Evolutionary conservation across 2,113 vertebrate species (phyloP).

Genomic region (Ophthalmolycus amberensis): DNA sequence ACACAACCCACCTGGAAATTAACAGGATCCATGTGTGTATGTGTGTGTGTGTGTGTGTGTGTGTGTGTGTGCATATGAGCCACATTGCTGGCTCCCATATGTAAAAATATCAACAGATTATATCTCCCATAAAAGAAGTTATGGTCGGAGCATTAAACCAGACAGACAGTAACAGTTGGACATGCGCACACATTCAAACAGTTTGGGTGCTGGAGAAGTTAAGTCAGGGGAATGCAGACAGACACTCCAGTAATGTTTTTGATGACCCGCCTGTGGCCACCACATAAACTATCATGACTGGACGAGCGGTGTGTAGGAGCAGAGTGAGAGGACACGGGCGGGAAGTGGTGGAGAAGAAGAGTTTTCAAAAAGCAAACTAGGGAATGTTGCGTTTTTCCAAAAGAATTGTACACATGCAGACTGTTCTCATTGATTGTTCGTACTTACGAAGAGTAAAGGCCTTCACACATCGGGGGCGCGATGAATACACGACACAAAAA

Average conservation of each 20-base stretch:
- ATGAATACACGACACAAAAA: too few species aligned
- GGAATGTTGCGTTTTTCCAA: neutral
- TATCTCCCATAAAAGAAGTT: constrained; percentile 36
- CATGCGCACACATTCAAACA: constrained; percentile 1
- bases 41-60: constrained; percentile 66
- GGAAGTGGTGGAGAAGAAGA: neutral
- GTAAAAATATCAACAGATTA: constrained; percentile 35
- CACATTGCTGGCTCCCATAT: constrained; percentile 16
- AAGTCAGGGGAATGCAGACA: constrained; percentile 44
- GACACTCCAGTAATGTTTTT: constrained; percentile 48
- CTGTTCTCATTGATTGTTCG: too few species aligned
- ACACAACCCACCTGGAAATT: constrained; percentile 66
- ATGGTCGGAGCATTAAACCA: constrained; percentile 26
- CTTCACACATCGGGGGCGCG: too few species aligned
- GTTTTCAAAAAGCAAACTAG: neutral
- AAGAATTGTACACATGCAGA: neutral
- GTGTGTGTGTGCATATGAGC: constrained; percentile 13
- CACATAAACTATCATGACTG: constrained; percentile 7
- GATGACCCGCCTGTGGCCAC: constrained; percentile 36
- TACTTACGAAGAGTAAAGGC: too few species aligned
- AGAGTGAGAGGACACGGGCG: neutral
- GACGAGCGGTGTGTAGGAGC: neutral
- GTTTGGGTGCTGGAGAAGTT: constrained; percentile 37
- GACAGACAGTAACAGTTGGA: constrained; percentile 54
- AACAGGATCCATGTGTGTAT: constrained; percentile 69